Conservation (phyloP, 2,797 vertebrate species). For the Basileuterus tristriatus region DNA sequence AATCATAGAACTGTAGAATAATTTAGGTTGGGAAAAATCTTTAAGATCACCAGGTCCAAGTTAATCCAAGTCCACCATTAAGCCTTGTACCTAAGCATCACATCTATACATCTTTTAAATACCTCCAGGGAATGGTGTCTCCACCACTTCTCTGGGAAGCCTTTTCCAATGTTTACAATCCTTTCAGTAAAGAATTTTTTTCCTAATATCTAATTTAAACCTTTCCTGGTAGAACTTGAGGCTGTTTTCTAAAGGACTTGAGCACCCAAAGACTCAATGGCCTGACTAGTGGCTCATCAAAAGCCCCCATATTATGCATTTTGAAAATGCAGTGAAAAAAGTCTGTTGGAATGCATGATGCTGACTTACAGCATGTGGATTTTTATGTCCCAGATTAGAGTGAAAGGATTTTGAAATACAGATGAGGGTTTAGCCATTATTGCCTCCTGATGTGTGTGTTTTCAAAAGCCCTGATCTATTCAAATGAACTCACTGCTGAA, state of each 20-base stretch:
- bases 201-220: not conserved
- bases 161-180: not conserved
- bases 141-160: not conserved
- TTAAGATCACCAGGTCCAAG: not conserved
- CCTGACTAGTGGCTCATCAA: not conserved
- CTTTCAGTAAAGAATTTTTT: not conserved
- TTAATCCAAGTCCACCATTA: not conserved
- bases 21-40: not conserved
- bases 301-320: not conserved
- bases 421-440: not conserved
- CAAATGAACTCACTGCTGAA: not conserved
- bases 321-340: not conserved
- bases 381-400: slow-evolving; percentile 18
- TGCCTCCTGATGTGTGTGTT: not conserved
- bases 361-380: not conserved
- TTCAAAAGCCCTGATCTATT: not conserved
- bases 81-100: not conserved
- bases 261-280: not conserved
- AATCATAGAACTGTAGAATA: not conserved
- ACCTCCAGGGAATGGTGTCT: not conserved
- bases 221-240: not conserved
- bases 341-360: accelerated
- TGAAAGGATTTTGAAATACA: slow-evolving; percentile 4
- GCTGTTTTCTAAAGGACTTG: not conserved
- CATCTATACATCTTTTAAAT: not conserved